Evolutionary conservation across 2,888 invertebrate species (phyloP).

Genomic region (Sminthurinus aureus): DNA sequence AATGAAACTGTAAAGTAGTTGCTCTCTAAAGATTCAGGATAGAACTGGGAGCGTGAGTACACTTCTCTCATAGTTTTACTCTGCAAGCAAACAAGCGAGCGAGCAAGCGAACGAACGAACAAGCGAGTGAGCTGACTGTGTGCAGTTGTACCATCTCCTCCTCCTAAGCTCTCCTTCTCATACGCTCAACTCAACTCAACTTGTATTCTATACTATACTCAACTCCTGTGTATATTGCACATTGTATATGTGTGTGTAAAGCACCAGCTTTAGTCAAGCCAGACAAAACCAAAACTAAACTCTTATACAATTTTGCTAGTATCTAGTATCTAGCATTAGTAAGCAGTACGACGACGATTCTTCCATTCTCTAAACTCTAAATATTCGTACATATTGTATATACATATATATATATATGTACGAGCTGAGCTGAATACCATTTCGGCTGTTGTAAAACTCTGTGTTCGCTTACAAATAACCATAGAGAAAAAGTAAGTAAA

Average conservation of each 20-base stretch:
- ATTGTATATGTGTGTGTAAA: not conserved
- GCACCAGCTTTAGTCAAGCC: slow-evolving; percentile 4
- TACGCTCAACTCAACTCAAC: not conserved
- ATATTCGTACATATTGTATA: no score
- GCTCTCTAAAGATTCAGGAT: slow-evolving; percentile 42
- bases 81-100: not conserved
- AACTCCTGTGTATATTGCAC: slow-evolving; percentile 24
- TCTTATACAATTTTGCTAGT: no score
- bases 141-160: slow-evolving; percentile 21
- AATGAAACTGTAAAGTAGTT: slow-evolving; percentile 36
- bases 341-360: no score
- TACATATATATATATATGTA: no score
- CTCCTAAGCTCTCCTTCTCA: slow-evolving; percentile 27
- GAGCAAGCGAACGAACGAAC: no score
- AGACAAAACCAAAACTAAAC: not conserved
- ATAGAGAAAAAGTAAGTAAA: not conserved
- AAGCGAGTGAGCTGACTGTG: not conserved
- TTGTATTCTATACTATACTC: not conserved
- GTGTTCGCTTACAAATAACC: not conserved
- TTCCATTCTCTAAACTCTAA: not conserved
- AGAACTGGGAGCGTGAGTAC: slow-evolving; percentile 39
- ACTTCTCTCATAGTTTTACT: slow-evolving; percentile 42
- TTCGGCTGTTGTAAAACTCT: not conserved
- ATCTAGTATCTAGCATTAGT: no score
- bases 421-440: not conserved